Conservation (phyloP, 1,140 invertebrate species). For the Andricus grossulariae region DNA sequence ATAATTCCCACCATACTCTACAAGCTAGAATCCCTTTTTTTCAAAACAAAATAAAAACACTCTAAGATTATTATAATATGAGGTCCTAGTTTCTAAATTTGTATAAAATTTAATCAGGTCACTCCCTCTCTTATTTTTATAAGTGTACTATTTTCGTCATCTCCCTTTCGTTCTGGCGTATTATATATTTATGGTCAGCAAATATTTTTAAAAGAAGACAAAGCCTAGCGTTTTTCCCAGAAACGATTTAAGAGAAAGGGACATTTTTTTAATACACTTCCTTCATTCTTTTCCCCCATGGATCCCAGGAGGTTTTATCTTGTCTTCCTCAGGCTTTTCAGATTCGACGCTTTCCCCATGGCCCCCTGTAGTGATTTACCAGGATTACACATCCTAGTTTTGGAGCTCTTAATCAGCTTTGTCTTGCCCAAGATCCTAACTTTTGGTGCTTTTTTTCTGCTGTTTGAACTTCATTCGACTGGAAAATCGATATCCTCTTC, state of each 20-base stretch:
- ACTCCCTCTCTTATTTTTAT: no score
- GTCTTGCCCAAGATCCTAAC: background rate
- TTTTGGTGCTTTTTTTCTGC: background rate
- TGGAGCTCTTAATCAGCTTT: conserved; percentile 26
- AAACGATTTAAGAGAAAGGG: background rate
- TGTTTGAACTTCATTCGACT: background rate
- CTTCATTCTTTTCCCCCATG: background rate
- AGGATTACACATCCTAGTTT: conserved; percentile 9
- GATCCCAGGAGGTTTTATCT: background rate
- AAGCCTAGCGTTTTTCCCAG: background rate
- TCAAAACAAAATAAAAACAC: no score
- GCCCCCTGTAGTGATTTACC: background rate
- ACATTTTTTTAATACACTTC: background rate
- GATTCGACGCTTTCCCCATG: background rate
- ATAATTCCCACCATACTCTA: no score
- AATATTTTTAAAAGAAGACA: background rate
- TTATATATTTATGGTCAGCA: background rate
- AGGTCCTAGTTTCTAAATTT: no score
- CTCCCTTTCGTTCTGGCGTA: background rate
- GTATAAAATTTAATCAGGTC: no score
- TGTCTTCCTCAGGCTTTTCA: conserved; percentile 17
- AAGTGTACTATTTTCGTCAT: background rate
- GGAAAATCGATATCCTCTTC: conserved; percentile 24
- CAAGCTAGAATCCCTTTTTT: no score
- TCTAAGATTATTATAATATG: no score